Conservation (phyloP, 2,113 vertebrate genomes). For the Oenanthe melanoleuca region DNA sequence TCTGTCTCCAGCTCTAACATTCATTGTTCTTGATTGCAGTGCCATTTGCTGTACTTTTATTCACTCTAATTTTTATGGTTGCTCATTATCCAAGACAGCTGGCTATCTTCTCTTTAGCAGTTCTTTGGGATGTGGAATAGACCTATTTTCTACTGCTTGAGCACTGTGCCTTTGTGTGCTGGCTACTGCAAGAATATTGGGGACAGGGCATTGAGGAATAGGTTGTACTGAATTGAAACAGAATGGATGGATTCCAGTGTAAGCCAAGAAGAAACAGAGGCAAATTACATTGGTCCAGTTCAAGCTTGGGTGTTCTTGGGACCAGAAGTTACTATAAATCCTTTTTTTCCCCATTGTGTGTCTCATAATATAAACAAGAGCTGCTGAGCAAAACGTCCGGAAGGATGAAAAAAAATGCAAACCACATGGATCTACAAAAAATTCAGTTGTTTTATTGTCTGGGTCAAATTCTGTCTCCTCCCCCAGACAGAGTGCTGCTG, state of each 20-base stretch:
- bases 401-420: neutral
- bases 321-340: neutral
- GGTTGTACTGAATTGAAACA: neutral
- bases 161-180: neutral
- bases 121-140: neutral
- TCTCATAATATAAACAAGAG: neutral
- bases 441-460: neutral
- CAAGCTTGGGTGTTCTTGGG: neutral
- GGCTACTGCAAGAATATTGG: neutral
- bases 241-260: neutral
- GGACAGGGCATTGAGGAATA: neutral
- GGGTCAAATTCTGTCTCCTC: neutral
- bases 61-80: conserved; percentile 5
- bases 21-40: conserved; percentile 36
- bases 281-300: neutral
- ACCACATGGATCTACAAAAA: neutral
- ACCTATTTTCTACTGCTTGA: neutral
- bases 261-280: neutral
- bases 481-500: neutral
- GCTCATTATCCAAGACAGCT: conserved; percentile 10
- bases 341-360: too few species aligned
- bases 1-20: conserved; percentile 3
- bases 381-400: neutral
- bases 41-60: conserved; percentile 18
- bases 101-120: conserved; percentile 39